Evolutionary conservation across 2,113 vertebrate species (phyloP).

Genomic region (Physeter macrocephalus): DNA sequence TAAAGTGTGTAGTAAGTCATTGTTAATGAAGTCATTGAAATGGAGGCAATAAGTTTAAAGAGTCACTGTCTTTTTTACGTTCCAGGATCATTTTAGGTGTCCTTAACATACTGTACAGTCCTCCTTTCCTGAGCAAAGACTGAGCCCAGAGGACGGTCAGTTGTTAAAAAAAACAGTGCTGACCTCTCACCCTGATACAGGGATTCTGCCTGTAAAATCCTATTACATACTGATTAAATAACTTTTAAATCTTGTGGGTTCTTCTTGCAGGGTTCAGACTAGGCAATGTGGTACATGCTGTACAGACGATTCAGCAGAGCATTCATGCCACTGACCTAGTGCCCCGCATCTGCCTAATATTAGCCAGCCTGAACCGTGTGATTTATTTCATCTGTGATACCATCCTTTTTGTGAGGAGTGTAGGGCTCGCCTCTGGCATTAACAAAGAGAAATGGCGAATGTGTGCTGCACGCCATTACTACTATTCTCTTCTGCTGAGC

Average conservation of each 20-base stretch:
- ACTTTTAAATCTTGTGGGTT: constrained; percentile 53
- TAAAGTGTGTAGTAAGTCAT: neutral
- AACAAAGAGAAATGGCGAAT: constrained; percentile 86
- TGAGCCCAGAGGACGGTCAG: neutral
- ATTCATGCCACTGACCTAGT: constrained; percentile 81
- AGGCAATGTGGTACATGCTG: constrained; percentile 88
- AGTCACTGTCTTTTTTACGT: neutral
- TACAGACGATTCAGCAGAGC: constrained; percentile 85
- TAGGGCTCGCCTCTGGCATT: constrained; percentile 81
- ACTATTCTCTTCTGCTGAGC: constrained; percentile 85
- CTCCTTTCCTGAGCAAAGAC: neutral
- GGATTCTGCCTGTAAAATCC: neutral
- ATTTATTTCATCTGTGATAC: constrained; percentile 93
- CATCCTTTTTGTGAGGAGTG: constrained; percentile 84
- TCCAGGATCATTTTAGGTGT: neutral
- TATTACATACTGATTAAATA: fast-evolving
- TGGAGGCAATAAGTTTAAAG: neutral
- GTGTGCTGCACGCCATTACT: constrained; percentile 87
- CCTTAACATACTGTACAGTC: neutral
- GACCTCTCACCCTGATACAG: neutral
- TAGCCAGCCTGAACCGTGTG: constrained; percentile 86
- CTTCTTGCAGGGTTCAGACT: constrained; percentile 91
- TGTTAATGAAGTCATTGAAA: neutral
- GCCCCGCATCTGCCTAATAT: constrained; percentile 86
- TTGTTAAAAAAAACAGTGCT: neutral